Conservation (phyloP, 2,113 vertebrate species). For the Spheniscus mendiculus region DNA sequence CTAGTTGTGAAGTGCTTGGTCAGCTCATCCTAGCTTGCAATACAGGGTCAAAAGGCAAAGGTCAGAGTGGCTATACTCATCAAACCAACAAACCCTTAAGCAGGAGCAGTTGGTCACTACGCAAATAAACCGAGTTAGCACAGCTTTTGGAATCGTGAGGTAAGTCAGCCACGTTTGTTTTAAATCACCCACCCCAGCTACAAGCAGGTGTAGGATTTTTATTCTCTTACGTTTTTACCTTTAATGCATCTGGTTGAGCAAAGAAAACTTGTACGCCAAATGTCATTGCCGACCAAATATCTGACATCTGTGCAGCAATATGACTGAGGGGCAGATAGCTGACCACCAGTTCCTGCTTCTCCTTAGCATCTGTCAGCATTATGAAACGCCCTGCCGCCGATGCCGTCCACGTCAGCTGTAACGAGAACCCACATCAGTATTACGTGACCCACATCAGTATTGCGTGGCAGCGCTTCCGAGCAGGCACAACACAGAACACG, state of each 20-base stretch:
- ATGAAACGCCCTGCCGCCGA: constrained; percentile 19
- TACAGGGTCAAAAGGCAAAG: not conserved
- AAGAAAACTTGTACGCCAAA: constrained; percentile 81
- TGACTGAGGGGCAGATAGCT: constrained; percentile 97
- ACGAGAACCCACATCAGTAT: not conserved
- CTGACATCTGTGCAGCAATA: constrained; percentile 89
- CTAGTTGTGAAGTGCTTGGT: not conserved
- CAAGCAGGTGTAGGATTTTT: not conserved
- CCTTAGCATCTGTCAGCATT: not conserved
- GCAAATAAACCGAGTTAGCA: not conserved
- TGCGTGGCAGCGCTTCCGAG: not conserved
- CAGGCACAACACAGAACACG: not conserved
- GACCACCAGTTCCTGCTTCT: constrained; percentile 82
- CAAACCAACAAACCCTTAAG: not conserved
- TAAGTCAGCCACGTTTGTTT: not conserved
- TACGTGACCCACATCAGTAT: fast-evolving
- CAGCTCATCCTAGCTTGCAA: not conserved
- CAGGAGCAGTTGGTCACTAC: not conserved
- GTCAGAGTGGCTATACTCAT: not conserved
- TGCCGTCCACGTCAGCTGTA: constrained; percentile 88
- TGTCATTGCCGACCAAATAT: constrained; percentile 87
- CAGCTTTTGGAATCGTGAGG: not conserved
- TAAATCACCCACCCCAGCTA: not conserved
- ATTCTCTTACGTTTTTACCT: constrained; percentile 72
- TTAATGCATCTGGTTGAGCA: constrained; percentile 89